phyloP scores from a whole-genome alignment of 2,797 vertebrate species.

The Lepilemur ruficaudatus region DNA sequence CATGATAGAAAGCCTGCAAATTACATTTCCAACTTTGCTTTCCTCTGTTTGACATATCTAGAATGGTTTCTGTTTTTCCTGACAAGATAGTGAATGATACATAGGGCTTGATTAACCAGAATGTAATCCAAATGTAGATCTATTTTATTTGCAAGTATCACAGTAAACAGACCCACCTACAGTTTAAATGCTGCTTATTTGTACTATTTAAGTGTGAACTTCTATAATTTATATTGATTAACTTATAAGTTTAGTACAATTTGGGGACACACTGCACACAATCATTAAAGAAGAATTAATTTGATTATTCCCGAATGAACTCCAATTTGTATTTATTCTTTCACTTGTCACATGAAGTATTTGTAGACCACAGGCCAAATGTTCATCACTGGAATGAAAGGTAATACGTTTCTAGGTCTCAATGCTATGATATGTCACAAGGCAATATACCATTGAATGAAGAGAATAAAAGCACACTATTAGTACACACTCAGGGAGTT shows the following conservation, averaged over 20 bases:
- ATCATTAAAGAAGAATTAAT: background rate
- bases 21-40: background rate
- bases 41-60: background rate
- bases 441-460: background rate
- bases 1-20: background rate
- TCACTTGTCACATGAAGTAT: background rate
- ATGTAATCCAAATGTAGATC: background rate
- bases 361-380: background rate
- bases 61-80: background rate
- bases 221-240: conserved; percentile 38
- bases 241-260: background rate
- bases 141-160: conserved; percentile 21
- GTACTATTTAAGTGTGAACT: conserved; percentile 25
- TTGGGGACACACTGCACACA: background rate
- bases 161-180: background rate
- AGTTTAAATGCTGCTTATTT: conserved; percentile 2
- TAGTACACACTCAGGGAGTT: background rate
- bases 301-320: conserved; percentile 30
- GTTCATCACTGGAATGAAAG: background rate
- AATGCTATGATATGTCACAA: background rate
- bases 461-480: background rate
- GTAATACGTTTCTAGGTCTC: background rate
- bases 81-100: background rate
- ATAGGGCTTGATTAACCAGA: conserved; percentile 6
- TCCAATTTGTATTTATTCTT: conserved; percentile 18